Evolutionary conservation across 2,888 invertebrate genomes (phyloP), one percentile per base, ranked within the genome.

Genomic region (Ellobium chinense): DNA sequence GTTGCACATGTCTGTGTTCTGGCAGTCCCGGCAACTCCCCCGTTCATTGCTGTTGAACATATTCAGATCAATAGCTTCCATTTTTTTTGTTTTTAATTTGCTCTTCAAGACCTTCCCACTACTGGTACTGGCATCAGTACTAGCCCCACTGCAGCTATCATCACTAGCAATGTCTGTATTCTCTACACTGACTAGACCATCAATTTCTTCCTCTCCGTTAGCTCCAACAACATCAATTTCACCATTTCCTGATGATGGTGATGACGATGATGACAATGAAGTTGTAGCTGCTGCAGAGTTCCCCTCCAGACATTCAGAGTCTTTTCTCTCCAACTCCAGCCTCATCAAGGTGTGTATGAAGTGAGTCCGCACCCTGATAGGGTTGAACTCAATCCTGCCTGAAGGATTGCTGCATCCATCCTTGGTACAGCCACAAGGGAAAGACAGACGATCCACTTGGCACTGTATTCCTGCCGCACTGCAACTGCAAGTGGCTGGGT

Each of bases 281-380:
- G 65, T 65, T 24, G 66, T 76, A 21, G 66, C 56, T n/a, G 66
- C 76, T 9, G 63, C 39, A 2, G 63, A 74, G 18, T 21, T 74
- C 5, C 76, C 54, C 1, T 63, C 63, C 1, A 31, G 21, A 31
- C 75, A 63, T 7, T 76, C 65, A 21, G 76, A 82, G 21, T 88
- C 87, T 81, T 91, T 91, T 74, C 88, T 87, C 81, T 92, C 92
- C 70, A 91, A 78, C 78, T 92, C 91, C 18, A 93, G 84, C 36
- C 98, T 95, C 98, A 98, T 98, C 75, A 99, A 94, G 0, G 99
- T 99, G 91, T 98, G 98, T 89, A 99, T 97, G 91, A 98, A 99
- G 93, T 99, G 99, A 24, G 98, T 98, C 84, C 98, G 95, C 7
- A 99, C 99, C 85, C 99, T 95, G 56, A 97, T 95, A 0, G 98